phyloP scores from a whole-genome alignment of 1,140 invertebrate species.

The Bombus pascuorum region DNA sequence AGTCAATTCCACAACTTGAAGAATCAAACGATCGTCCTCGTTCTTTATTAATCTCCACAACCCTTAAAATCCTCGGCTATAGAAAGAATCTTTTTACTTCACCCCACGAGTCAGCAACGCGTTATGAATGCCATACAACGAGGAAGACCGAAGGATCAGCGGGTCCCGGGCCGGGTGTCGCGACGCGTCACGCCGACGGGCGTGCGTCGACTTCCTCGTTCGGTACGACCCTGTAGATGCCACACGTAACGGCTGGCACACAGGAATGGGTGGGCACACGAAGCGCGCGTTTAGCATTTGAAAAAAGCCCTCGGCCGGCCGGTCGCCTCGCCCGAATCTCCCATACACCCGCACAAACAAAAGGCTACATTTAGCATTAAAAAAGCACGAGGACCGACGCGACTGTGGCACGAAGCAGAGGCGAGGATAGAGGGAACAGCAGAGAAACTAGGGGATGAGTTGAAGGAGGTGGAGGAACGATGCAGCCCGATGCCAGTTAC shows the following conservation, averaged over 20 bases:
- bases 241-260: constrained; percentile 36
- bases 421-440: constrained; percentile 7
- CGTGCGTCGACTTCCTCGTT: constrained; percentile 49
- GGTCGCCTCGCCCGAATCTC: constrained; percentile 57
- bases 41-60: not conserved
- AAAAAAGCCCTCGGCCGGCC: constrained; percentile 64
- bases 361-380: constrained; percentile 78
- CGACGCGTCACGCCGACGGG: not conserved
- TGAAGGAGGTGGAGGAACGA: constrained; percentile 39
- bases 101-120: not conserved
- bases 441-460: not conserved
- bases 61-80: not conserved
- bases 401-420: constrained; percentile 40
- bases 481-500: constrained; percentile 64
- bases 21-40: not conserved
- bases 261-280: constrained; percentile 48
- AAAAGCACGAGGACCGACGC: constrained; percentile 69
- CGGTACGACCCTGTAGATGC: constrained; percentile 65
- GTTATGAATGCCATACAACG: not conserved
- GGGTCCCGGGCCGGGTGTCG: constrained; percentile 21
- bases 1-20: too few species aligned
- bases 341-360: constrained; percentile 70
- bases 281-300: constrained; percentile 74
- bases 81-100: not conserved
- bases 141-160: not conserved